A percentile compares a stretch with the other conserved stretches of the same genome.
These are phyloP conservation scores for Ganaspis brasiliensis DNA, from an alignment of 2,888 invertebrate genomes.

Conservation along the genomic window DNA sequence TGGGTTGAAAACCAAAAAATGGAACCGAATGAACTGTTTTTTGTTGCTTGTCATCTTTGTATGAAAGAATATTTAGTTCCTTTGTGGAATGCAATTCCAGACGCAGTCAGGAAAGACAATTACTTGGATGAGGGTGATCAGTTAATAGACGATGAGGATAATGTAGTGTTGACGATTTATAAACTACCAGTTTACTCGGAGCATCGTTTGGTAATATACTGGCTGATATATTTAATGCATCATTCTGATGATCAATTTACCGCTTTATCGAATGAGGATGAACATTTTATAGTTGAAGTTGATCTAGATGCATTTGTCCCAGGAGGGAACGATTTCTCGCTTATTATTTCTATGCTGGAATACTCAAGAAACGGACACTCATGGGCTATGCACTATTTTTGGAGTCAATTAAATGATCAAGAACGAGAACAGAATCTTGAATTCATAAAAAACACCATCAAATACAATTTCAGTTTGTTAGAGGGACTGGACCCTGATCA, in stretches of 20 bases:
- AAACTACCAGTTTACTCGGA: too few species aligned
- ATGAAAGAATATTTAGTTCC: background rate
- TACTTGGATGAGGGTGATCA: background rate
- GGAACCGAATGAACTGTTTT: background rate
- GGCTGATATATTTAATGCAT: background rate
- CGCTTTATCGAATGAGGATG: too few species aligned
- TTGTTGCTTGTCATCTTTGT: constrained; percentile 2
- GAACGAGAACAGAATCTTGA: background rate
- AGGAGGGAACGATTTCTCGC: too few species aligned
- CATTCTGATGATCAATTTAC: background rate
- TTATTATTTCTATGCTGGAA: background rate
- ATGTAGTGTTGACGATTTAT: too few species aligned
- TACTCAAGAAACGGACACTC: background rate
- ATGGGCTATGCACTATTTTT: background rate
- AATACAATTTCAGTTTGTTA: too few species aligned
- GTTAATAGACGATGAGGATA: too few species aligned
- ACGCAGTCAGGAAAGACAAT: background rate
- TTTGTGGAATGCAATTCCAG: background rate
- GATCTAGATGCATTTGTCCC: too few species aligned
- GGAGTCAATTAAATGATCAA: background rate
- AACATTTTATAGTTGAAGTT: too few species aligned
- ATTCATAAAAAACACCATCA: too few species aligned
- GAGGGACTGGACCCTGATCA: too few species aligned
- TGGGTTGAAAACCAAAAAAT: background rate
- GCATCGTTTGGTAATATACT: too few species aligned